These are phyloP conservation scores for Anthrax anthrax DNA, from an alignment of 2,888 invertebrate species.

Conservation along the genomic window DNA sequence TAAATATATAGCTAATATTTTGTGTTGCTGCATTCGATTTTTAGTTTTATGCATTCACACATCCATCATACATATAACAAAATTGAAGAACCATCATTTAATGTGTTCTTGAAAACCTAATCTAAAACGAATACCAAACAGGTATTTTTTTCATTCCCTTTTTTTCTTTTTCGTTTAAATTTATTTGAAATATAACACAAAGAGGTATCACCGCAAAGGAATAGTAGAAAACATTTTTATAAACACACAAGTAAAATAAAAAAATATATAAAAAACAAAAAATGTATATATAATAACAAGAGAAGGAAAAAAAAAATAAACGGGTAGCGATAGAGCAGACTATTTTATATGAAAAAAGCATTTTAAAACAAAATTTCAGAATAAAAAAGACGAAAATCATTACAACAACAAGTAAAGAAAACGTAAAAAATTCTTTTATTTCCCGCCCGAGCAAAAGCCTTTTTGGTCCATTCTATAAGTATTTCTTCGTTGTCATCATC, in stretches of 20 bases:
- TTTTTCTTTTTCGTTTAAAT: background rate
- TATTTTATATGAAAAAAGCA: too few relatives aligned
- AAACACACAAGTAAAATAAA: background rate
- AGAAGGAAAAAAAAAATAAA: background rate
- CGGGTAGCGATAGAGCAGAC: background rate
- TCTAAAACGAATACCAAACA: background rate
- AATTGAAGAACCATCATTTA: conserved; percentile 4
- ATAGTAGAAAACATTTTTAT: background rate
- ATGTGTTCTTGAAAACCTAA: background rate
- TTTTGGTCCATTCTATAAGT: background rate
- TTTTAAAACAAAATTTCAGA: background rate
- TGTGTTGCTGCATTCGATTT: background rate
- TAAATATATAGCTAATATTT: background rate
- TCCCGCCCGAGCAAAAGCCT: background rate
- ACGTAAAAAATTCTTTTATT: background rate
- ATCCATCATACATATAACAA: too few relatives aligned
- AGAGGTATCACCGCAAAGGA: background rate
- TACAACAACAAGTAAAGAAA: background rate
- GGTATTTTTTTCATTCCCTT: too few relatives aligned
- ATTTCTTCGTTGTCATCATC: background rate
- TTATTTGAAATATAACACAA: background rate
- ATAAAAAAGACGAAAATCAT: background rate
- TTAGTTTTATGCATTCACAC: background rate
- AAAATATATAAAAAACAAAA: background rate
- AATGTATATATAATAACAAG: background rate